phyloP scores from a whole-genome alignment of 2,113 vertebrate genomes.

The Scomber colias region DNA sequence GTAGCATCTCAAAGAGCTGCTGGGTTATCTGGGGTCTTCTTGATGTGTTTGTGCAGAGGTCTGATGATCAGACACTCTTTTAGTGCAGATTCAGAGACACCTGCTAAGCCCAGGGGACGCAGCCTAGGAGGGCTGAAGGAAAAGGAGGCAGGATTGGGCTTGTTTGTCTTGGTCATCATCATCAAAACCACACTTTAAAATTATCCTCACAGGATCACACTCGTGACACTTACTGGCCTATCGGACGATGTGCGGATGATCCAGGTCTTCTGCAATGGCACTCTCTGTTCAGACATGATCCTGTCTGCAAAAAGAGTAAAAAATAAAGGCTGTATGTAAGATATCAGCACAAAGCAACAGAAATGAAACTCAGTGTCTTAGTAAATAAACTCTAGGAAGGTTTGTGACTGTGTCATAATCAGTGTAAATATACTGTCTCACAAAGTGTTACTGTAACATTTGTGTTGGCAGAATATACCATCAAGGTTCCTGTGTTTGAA shows the following conservation, averaged over 20 bases:
- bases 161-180: neutral
- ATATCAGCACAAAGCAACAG: neutral
- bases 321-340: neutral
- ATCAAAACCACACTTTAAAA: neutral
- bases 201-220: neutral
- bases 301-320: neutral
- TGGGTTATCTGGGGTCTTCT: neutral
- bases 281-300: too few relatives aligned
- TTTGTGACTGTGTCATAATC: too few relatives aligned
- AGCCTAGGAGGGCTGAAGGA: neutral
- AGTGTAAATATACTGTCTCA: too few relatives aligned
- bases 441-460: neutral
- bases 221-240: slow-evolving; percentile 11
- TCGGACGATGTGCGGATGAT: neutral
- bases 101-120: neutral
- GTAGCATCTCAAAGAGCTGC: neutral
- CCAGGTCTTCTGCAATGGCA: neutral
- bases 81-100: neutral
- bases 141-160: neutral
- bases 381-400: neutral
- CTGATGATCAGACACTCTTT: slow-evolving; percentile 27
- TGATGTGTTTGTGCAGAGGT: neutral
- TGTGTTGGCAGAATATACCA: slow-evolving; percentile 14
- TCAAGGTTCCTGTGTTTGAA: neutral
- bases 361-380: neutral